A percentile compares a stretch with the other conserved stretches of the same genome.
Evolutionary conservation across 2,113 vertebrate species (phyloP).

Genomic region (Ceratotherium simum): DNA sequence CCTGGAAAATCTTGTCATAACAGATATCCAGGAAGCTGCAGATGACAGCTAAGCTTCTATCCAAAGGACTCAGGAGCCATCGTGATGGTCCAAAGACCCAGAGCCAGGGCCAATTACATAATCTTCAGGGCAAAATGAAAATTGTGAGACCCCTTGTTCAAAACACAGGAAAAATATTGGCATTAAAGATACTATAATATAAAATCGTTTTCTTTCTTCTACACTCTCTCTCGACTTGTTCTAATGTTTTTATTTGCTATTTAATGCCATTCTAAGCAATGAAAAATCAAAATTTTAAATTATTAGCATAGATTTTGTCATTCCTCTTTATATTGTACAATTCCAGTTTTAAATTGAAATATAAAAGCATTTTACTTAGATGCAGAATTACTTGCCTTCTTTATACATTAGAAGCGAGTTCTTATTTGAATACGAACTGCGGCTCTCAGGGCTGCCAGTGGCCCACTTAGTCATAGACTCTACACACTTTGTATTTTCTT

Average conservation of each 20-base stretch:
- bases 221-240: neutral
- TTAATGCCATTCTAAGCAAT: neutral
- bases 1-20: neutral
- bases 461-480: neutral
- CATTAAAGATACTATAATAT: neutral
- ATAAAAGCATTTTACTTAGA: neutral
- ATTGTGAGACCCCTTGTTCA: neutral
- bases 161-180: neutral
- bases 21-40: neutral
- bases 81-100: neutral
- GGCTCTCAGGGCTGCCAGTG: neutral
- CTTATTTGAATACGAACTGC: neutral
- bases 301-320: neutral
- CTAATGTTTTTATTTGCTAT: neutral
- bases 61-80: neutral
- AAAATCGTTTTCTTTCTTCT: neutral
- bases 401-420: neutral
- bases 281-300: neutral
- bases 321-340: neutral
- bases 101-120: neutral
- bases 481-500: neutral
- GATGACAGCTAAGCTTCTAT: neutral
- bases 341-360: neutral
- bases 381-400: neutral
- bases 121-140: neutral